These are phyloP conservation scores for Rhinogobius similis DNA, from an alignment of 2,113 vertebrate species.

Conservation along the genomic window DNA sequence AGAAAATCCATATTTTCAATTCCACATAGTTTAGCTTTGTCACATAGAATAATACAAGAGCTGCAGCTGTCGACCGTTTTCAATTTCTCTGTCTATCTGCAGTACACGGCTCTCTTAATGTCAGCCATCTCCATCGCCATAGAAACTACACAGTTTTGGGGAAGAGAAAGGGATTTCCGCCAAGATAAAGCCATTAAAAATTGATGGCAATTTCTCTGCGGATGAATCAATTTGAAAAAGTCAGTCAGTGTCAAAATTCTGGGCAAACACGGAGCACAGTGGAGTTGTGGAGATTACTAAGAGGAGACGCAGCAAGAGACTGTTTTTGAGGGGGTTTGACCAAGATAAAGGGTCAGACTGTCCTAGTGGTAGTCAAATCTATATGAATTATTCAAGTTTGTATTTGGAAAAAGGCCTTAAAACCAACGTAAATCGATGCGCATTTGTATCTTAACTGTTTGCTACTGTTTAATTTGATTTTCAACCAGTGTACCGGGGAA, in stretches of 20 bases:
- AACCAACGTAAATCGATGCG: not conserved
- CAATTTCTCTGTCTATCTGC: constrained; percentile 19
- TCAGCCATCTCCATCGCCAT: constrained; percentile 27
- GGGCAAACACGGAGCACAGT: not conserved
- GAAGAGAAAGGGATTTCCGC: constrained; percentile 7
- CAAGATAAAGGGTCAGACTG: not conserved
- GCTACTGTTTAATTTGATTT: too few relatives aligned
- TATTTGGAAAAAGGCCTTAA: not conserved
- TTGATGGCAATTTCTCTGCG: not conserved
- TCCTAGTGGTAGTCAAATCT: not conserved
- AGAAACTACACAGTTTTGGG: constrained; percentile 36
- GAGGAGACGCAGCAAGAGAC: not conserved
- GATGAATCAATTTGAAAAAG: constrained; percentile 7
- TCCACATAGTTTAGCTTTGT: not conserved
- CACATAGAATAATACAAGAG: not conserved
- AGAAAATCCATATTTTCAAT: constrained; percentile 2
- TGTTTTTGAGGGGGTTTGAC: not conserved
- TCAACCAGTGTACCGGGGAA: too few relatives aligned
- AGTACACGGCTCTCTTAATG: constrained; percentile 9
- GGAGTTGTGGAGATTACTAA: not conserved
- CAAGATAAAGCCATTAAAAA: constrained; percentile 19
- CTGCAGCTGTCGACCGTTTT: constrained; percentile 40
- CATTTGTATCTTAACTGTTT: too few relatives aligned
- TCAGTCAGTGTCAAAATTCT: constrained; percentile 6
- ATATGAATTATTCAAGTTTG: not conserved